Conservation (phyloP, 2,888 invertebrate species). For the Agonopterix alstromeriana region DNA sequence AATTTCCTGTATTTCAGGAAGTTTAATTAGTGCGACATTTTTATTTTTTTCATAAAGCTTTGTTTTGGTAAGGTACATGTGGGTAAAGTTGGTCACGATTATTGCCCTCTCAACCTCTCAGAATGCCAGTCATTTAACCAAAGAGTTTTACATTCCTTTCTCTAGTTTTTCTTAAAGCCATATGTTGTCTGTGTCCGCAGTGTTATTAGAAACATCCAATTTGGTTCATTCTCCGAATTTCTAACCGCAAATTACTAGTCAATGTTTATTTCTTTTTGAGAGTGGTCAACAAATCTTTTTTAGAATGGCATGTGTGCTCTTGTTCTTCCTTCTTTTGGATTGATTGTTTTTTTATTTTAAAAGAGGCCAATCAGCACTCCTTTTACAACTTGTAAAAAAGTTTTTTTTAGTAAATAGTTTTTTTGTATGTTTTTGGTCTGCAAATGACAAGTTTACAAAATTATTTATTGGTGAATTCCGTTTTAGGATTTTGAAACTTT, state of each 20-base stretch:
- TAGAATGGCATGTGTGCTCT: conserved; percentile 6
- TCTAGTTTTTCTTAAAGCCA: conserved; percentile 7
- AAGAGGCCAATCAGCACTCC: no score
- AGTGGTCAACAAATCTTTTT: conserved; percentile 1
- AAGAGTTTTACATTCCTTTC: conserved; percentile 14
- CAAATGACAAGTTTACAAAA: no score
- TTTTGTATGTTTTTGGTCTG: no score
- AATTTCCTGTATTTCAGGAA: conserved; percentile 45
- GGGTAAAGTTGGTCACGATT: no score
- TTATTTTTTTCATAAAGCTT: conserved; percentile 20
- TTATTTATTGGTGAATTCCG: no score
- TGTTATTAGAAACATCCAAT: neutral
- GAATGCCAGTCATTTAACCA: no score
- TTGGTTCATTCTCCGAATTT: conserved; percentile 1
- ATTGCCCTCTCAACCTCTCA: no score
- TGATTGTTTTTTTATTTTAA: no score
- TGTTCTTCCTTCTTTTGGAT: no score
- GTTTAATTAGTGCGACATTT: conserved; percentile 37
- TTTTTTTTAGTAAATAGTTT: no score
- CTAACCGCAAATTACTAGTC: conserved; percentile 1
- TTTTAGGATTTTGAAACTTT: no score
- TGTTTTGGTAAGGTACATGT: neutral
- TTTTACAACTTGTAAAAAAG: no score
- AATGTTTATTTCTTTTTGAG: neutral
- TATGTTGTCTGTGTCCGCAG: conserved; percentile 1